Percentiles rank a stretch among this genome's conserved stretches.
Conservation (phyloP, 2,888 invertebrate genomes). For the Napeogenes sylphis region DNA sequence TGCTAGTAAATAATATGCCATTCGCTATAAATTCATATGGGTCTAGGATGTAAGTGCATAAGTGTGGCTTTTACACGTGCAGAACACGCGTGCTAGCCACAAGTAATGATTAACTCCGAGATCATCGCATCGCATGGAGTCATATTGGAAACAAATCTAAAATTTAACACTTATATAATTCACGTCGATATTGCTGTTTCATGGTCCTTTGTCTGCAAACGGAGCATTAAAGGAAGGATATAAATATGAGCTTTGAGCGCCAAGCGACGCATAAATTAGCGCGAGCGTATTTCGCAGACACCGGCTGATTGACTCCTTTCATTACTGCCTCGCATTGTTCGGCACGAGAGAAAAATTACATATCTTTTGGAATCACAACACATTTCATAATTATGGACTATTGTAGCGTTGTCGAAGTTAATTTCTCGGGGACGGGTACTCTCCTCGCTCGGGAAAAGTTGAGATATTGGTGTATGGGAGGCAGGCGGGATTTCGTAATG, state of each 20-base stretch:
- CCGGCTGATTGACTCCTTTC: constrained; percentile 76
- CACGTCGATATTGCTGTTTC: constrained; percentile 36
- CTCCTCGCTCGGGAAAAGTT: constrained; percentile 52
- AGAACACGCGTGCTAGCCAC: constrained; percentile 31
- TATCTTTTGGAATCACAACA: constrained; percentile 70
- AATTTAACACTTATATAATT: constrained; percentile 26
- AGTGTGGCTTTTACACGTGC: constrained; percentile 43
- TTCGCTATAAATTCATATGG: constrained; percentile 68
- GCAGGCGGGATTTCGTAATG: constrained; percentile 56
- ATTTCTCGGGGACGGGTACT: constrained; percentile 59
- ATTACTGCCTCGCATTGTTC: constrained; percentile 73
- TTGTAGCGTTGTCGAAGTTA: constrained; percentile 71
- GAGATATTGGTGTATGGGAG: constrained; percentile 61
- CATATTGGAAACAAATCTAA: constrained; percentile 18
- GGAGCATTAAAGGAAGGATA: constrained; percentile 45
- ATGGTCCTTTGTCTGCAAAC: constrained; percentile 57
- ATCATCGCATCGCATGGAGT: not conserved
- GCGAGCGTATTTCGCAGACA: constrained; percentile 64
- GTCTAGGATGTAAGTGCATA: constrained; percentile 54
- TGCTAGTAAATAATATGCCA: constrained; percentile 73
- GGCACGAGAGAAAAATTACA: constrained; percentile 67
- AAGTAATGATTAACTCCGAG: constrained; percentile 7
- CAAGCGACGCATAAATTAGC: constrained; percentile 65
- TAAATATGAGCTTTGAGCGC: constrained; percentile 38
- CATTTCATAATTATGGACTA: constrained; percentile 78